Evolutionary conservation across 2,888 invertebrate genomes (phyloP).

Genomic region (Myopa tessellatipennis): DNA sequence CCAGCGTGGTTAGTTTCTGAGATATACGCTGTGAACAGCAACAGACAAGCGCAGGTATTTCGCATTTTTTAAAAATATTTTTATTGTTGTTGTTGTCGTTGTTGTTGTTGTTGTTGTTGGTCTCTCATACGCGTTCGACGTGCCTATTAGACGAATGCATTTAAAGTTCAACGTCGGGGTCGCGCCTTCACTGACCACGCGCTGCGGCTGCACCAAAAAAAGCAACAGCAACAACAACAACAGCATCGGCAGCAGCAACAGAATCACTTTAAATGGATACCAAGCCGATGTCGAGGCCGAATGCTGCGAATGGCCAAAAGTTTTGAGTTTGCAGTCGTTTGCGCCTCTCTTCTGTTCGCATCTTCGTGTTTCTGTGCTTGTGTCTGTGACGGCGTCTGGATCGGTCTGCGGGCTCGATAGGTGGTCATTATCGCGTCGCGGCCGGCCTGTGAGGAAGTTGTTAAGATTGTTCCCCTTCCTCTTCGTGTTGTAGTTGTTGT

Average conservation of each 20-base stretch:
- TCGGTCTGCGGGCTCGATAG: constrained; percentile 56
- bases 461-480: neutral
- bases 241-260: neutral
- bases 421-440: constrained; percentile 61
- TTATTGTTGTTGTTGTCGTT: neutral
- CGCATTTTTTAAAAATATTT: neutral
- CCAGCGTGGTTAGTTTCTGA: neutral
- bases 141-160: constrained; percentile 46
- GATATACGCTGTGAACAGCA: neutral
- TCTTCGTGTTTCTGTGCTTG: neutral
- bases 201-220: neutral
- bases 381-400: constrained; percentile 43
- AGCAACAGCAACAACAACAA: neutral
- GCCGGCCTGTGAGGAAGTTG: constrained; percentile 17
- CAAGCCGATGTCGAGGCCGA: constrained; percentile 30
- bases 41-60: neutral
- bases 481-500: neutral
- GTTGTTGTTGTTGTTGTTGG: constrained; percentile 12
- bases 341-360: neutral
- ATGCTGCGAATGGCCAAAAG: neutral
- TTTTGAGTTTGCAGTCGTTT: too few species aligned
- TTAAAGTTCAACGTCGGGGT: constrained; percentile 53
- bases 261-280: constrained; percentile 23
- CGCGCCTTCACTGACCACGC: constrained; percentile 49
- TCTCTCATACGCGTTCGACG: constrained; percentile 21